These are phyloP conservation scores for Yponomeuta malinellus DNA, from an alignment of 2,888 invertebrate species.

Conservation along the genomic window DNA sequence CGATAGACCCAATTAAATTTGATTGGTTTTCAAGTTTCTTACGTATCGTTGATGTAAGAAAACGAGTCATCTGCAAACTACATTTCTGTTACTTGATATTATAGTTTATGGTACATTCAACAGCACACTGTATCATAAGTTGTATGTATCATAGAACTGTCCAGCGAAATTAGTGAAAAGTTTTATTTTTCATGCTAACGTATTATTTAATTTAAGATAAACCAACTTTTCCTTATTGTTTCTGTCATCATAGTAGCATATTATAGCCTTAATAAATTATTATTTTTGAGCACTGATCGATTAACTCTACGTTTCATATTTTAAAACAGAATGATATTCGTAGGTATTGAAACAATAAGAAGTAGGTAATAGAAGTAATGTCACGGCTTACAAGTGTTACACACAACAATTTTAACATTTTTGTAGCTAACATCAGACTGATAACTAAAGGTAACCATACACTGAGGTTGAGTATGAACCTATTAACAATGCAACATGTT, in stretches of 20 bases:
- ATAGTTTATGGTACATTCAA: too few species aligned
- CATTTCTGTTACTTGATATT: too few species aligned
- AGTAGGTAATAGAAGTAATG: slow-evolving; percentile 17
- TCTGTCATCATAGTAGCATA: slow-evolving; percentile 9
- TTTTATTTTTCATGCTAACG: slow-evolving; percentile 26
- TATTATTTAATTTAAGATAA: slow-evolving; percentile 16
- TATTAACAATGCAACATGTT: neutral
- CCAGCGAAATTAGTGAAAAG: neutral
- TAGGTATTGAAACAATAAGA: slow-evolving; percentile 12
- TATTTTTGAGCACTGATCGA: slow-evolving; percentile 66
- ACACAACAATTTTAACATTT: slow-evolving; percentile 8
- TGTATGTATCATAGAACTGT: neutral
- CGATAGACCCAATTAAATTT: neutral
- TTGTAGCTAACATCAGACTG: slow-evolving; percentile 3
- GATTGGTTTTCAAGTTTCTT: too few species aligned
- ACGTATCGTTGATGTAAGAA: too few species aligned
- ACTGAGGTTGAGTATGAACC: neutral
- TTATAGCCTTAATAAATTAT: slow-evolving; percentile 49
- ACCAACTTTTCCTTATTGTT: slow-evolving; percentile 14
- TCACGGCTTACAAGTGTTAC: neutral
- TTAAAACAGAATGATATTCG: neutral
- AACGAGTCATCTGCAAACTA: too few species aligned
- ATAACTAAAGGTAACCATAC: neutral
- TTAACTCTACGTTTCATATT: slow-evolving; percentile 19
- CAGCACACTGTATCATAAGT: too few species aligned